Evolutionary conservation across 2,888 invertebrate species (phyloP), one percentile per base, ranked within the genome.

Genomic region (Keiferia lycopersicella): DNA sequence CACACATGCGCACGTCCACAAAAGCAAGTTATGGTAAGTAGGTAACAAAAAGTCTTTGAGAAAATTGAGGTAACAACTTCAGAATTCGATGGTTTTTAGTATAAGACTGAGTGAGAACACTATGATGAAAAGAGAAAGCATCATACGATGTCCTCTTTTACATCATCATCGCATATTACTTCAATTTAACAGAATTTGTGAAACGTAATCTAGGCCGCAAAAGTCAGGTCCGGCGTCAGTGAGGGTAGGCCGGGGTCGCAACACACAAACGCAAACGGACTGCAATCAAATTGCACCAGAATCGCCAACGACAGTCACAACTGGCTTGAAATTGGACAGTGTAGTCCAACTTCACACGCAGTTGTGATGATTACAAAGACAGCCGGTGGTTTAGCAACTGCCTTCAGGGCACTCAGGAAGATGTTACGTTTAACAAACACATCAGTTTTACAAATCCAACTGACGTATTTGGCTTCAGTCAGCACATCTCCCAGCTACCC

Each of bases 271-370:
- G 16, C 16, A 34, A 11, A 56, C 56, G 56, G n/a, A 56, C 56
- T 34, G 30, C 26, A 34, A 34, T 34, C 26, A 1, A 56, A 56
- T 34, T 56, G 16, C 30, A 34, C 16, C 30, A 18, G 26, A 56
- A 56, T n/a, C 34, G 56, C 56, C 56, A 34, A 34, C 34, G 8
- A 16, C 26, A 56, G 56, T 56, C 56, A 56, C 56, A 56, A 56
- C n/a, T 56, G 11, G 10, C 16, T 8, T 56, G n/a, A 56, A 14
- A 6, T n/a, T 30, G 14, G 11, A 56, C 20, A 22, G 0, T 20
- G 16, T 0, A 2, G 51, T 26, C 22, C 51, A 22, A 22, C 22
- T 22, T 22, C 14, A 53, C 51, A 12, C 18, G 22, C 51, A 22
- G 20, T 53, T 53, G 51, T 22, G 14, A 53, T 53, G 14, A 22